Percentiles rank a stretch among this genome's conserved stretches.
Evolutionary conservation across 2,113 vertebrate genomes (phyloP).

Genomic region (Cavia aperea): DNA sequence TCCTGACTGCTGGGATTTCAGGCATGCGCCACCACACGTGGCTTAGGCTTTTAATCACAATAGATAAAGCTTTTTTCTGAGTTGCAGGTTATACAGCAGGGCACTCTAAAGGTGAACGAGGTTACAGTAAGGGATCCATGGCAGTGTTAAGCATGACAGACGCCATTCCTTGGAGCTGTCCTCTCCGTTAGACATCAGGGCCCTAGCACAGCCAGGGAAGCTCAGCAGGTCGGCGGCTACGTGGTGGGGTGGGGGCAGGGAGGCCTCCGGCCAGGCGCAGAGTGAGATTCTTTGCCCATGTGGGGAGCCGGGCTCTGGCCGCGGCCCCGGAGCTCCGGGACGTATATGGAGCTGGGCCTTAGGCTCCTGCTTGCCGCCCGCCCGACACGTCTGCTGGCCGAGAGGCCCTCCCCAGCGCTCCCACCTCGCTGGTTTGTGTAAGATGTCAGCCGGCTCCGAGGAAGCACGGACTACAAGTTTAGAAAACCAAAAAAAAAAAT

Average conservation of each 20-base stretch:
- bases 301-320: conserved; percentile 67
- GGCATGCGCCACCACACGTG: background rate
- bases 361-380: background rate
- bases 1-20: background rate
- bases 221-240: background rate
- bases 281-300: conserved; percentile 73
- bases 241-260: background rate
- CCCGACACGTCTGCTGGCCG: conserved; percentile 61
- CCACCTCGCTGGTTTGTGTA: background rate
- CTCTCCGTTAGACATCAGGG: background rate
- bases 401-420: background rate
- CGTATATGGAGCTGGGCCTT: conserved; percentile 67
- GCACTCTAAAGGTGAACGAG: background rate
- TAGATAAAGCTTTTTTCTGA: background rate
- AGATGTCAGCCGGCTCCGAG: conserved; percentile 5
- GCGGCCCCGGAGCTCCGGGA: conserved; percentile 25
- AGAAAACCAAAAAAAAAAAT: background rate
- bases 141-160: background rate
- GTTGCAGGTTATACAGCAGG: background rate
- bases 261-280: conserved; percentile 8
- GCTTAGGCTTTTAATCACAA: background rate
- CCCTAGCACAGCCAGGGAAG: background rate
- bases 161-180: background rate
- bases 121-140: background rate
- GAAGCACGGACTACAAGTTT: background rate